phyloP scores from a whole-genome alignment of 2,888 invertebrate genomes.

The Rhopalosiphum nymphaeae region DNA sequence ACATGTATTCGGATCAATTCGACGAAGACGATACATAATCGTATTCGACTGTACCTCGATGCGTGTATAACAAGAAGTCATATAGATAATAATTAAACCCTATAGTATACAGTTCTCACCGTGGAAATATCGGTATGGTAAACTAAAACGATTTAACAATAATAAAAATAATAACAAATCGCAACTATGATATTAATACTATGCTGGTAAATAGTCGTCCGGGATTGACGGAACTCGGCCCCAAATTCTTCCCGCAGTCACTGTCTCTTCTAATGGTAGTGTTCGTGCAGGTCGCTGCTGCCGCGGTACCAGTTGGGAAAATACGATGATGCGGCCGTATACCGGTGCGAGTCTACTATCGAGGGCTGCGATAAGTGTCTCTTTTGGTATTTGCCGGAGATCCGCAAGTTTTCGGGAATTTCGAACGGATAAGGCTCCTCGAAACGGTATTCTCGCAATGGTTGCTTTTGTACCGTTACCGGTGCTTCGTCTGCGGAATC shows the following conservation, averaged over 20 bases:
- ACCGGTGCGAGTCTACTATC: neutral
- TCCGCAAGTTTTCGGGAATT: neutral
- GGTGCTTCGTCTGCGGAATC: neutral
- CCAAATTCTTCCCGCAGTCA: neutral
- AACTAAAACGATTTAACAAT: neutral
- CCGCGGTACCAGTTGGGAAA: neutral
- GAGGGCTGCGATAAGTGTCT: neutral
- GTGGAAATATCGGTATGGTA: neutral
- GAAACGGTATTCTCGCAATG: conserved; percentile 4
- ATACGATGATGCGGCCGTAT: neutral
- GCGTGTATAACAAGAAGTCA: neutral
- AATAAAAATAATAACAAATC: neutral
- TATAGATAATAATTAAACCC: neutral
- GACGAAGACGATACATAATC: neutral
- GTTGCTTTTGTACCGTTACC: neutral
- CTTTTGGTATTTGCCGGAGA: neutral
- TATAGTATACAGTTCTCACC: neutral
- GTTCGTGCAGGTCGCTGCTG: neutral
- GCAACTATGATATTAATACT: neutral
- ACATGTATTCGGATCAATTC: neutral
- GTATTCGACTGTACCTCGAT: neutral
- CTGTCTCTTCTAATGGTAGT: neutral
- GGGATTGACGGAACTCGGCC: neutral
- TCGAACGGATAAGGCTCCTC: conserved; percentile 55
- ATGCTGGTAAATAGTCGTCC: neutral